These are phyloP conservation scores for Papilio glaucus DNA, from an alignment of 1,140 invertebrate genomes.

Conservation along the genomic window DNA sequence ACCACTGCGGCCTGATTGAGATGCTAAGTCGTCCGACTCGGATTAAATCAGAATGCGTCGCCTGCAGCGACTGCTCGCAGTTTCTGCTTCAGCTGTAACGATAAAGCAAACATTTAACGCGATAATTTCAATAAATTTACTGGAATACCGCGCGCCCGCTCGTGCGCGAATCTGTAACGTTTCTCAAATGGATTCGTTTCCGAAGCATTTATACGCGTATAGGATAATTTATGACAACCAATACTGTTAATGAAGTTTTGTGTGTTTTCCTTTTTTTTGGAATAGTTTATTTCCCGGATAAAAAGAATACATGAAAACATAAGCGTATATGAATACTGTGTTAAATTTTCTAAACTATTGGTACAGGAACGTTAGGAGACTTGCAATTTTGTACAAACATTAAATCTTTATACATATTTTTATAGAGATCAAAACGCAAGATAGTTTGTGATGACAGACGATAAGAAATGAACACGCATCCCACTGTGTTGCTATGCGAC, in stretches of 20 bases:
- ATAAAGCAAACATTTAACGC: conserved; percentile 7
- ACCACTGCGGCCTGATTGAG: no score
- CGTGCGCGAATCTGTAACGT: not conserved
- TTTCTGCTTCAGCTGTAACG: not conserved
- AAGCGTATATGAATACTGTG: no score
- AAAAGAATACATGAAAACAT: no score
- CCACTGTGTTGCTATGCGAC: not conserved
- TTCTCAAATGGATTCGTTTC: conserved; percentile 1
- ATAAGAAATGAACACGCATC: not conserved
- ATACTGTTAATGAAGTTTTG: no score
- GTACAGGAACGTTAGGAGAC: no score
- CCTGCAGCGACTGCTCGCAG: not conserved
- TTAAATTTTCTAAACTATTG: no score
- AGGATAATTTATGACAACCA: not conserved
- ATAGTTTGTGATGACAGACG: not conserved
- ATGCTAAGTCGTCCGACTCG: not conserved
- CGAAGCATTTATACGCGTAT: no score
- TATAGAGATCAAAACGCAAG: not conserved
- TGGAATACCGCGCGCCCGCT: not conserved
- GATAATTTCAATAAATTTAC: not conserved
- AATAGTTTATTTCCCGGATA: no score
- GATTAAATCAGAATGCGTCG: not conserved
- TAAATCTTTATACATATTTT: not conserved
- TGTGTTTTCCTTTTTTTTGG: no score
- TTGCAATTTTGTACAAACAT: no score